A percentile compares a stretch with the other conserved stretches of the same genome.
These are phyloP conservation scores for Pongo abelii DNA, from an alignment of 2,113 vertebrate genomes.

Conservation along the genomic window DNA sequence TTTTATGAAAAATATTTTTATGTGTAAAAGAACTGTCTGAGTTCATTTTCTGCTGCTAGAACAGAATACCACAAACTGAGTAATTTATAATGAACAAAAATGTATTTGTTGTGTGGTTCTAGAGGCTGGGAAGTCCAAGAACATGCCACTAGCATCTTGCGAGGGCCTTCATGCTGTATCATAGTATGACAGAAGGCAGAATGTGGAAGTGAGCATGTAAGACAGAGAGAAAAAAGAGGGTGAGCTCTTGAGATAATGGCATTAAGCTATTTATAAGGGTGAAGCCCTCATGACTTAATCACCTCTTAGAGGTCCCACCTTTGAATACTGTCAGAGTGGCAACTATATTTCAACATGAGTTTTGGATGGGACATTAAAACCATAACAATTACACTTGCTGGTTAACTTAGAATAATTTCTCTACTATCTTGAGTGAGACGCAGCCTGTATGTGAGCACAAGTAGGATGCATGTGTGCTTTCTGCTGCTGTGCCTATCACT, in stretches of 20 bases:
- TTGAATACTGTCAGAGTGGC: not conserved
- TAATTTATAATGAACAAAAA: not conserved
- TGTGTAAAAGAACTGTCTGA: not conserved
- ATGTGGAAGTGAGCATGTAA: not conserved
- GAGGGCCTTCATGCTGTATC: not conserved
- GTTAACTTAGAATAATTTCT: not conserved
- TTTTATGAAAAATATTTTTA: not conserved
- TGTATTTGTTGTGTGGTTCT: not conserved
- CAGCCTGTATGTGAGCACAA: not conserved
- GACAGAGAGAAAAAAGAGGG: not conserved
- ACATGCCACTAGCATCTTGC: not conserved
- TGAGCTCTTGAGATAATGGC: not conserved
- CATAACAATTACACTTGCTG: not conserved
- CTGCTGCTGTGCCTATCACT: not conserved
- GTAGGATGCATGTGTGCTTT: not conserved
- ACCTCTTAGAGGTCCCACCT: not conserved
- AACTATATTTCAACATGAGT: not conserved
- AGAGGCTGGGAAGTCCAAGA: not conserved
- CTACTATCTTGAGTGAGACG: not conserved
- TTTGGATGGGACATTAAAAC: not conserved
- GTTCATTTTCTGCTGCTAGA: not conserved
- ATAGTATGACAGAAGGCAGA: not conserved
- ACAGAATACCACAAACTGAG: not conserved
- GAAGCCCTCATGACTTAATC: not conserved
- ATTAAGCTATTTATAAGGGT: not conserved